These are phyloP conservation scores for Cyrtodaria siliqua DNA, from an alignment of 2,888 invertebrate genomes.

Conservation along the genomic window DNA sequence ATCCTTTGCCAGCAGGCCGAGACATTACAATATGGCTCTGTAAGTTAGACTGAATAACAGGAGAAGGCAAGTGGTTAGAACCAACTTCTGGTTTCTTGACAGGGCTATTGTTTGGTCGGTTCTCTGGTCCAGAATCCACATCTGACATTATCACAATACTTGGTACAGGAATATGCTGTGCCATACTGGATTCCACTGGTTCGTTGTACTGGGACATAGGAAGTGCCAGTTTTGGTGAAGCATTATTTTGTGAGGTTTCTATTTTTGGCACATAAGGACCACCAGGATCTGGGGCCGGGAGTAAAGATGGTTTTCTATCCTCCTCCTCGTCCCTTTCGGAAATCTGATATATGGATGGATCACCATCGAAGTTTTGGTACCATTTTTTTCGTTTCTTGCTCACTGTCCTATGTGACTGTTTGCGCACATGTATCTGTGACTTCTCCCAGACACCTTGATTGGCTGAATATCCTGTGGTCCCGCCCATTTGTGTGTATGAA, in stretches of 20 bases:
- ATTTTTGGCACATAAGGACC: neutral
- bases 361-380: constrained; percentile 42
- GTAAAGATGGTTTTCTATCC: constrained; percentile 9
- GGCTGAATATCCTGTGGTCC: constrained; percentile 55
- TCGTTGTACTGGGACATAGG: no score
- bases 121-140: no score
- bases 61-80: no score
- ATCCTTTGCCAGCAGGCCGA: no score
- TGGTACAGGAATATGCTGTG: no score
- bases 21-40: no score
- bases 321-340: constrained; percentile 53
- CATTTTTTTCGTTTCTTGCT: constrained; percentile 43
- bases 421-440: constrained; percentile 36
- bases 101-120: neutral
- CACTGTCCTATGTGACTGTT: constrained; percentile 14
- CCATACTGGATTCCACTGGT: no score
- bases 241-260: neutral
- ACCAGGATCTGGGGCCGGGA: constrained; percentile 1
- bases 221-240: no score
- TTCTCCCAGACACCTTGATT: constrained; percentile 59
- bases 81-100: neutral
- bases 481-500: constrained; percentile 30
- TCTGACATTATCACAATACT: no score
- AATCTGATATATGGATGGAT: constrained; percentile 52
- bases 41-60: no score